Evolutionary conservation across 2,113 vertebrate genomes (phyloP).

Genomic region (Bubo bubo): DNA sequence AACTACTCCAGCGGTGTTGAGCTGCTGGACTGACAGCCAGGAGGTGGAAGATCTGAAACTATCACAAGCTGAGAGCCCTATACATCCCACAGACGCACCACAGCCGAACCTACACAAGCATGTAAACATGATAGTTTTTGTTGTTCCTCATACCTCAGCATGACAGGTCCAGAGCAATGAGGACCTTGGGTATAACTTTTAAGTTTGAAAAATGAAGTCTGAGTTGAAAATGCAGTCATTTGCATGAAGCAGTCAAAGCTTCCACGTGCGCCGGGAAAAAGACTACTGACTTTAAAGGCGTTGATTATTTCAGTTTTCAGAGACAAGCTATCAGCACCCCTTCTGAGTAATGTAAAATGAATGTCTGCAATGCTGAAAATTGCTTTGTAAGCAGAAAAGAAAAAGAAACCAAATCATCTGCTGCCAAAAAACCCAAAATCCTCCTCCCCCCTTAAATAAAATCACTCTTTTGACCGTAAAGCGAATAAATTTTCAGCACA

Average conservation of each 20-base stretch:
- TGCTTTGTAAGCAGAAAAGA: not conserved
- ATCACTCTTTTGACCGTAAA: not conserved
- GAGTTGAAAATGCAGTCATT: not conserved
- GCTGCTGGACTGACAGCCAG: not conserved
- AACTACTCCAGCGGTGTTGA: not conserved
- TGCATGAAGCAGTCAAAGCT: not conserved
- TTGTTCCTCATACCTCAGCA: not conserved
- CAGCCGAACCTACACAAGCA: not conserved
- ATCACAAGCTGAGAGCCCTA: not conserved
- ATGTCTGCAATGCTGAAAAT: not conserved
- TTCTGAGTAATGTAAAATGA: not conserved
- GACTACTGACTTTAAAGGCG: not conserved
- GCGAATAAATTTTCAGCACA: not conserved
- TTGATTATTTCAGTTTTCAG: not conserved
- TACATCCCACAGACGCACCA: not conserved
- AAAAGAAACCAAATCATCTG: not conserved
- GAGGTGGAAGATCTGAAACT: not conserved
- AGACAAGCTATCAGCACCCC: not conserved
- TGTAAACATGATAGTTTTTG: rapidly evolving
- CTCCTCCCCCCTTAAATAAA: not conserved
- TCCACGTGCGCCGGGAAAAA: not conserved
- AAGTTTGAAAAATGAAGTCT: not conserved
- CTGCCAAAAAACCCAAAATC: not conserved
- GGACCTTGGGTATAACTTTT: not conserved
- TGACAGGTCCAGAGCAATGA: not conserved